These are phyloP conservation scores for Procambarus clarkii DNA, from an alignment of 1,140 invertebrate species.

Conservation along the genomic window DNA sequence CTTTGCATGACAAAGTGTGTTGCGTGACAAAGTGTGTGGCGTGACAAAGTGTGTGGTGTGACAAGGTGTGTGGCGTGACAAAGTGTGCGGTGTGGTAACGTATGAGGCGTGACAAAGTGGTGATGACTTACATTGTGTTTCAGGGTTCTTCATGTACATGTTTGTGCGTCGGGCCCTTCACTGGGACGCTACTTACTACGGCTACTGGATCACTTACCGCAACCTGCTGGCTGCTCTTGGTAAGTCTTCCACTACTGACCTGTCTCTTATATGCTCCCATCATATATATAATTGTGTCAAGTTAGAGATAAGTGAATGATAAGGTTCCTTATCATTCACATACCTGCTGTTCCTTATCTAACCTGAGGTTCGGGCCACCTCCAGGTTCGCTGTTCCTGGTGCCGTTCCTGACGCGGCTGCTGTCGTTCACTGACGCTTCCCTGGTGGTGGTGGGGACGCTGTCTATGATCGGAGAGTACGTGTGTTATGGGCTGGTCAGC, in stretches of 20 bases:
- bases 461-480: conserved; percentile 58
- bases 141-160: conserved; percentile 67
- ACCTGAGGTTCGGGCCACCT: background rate
- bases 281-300: too few species aligned
- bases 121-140: background rate
- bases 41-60: too few species aligned
- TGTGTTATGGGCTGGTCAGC: conserved; percentile 50
- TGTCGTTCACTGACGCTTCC: conserved; percentile 48
- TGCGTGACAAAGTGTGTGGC: too few species aligned
- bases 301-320: too few species aligned
- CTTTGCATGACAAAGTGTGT: too few species aligned
- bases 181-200: conserved; percentile 59
- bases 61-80: too few species aligned
- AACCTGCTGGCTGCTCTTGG: conserved; percentile 58
- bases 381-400: conserved; percentile 68
- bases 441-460: conserved; percentile 52
- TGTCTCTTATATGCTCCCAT: too few species aligned
- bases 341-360: too few species aligned
- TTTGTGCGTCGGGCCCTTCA: conserved; percentile 36
- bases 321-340: too few species aligned
- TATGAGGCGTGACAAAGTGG: too few species aligned
- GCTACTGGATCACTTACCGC: conserved; percentile 61
- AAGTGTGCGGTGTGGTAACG: too few species aligned
- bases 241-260: conserved; percentile 12
- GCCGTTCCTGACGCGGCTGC: conserved; percentile 54